Base-by-base conservation (phyloP, 2,888 invertebrate species). In the Xanthia icteritia region DNA sequence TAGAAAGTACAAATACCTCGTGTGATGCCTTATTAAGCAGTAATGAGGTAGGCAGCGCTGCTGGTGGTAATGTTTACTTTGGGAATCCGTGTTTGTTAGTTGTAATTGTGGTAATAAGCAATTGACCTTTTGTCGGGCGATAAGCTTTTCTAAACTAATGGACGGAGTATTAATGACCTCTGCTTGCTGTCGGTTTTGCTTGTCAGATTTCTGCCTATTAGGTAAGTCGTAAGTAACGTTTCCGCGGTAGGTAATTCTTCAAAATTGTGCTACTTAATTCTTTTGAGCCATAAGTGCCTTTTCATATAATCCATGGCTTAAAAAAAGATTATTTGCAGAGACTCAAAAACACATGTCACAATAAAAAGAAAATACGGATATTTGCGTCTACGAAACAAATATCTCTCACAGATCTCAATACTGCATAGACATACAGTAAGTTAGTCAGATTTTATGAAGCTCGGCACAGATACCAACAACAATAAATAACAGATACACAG, bases 1-100 rank as follows among this genome's bases (percentile, higher is more conserved):
- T 84, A 83, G 84, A 84, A 84, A 84, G 84, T 79, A 69, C 79
- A 75, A 77, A 82, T 73, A 82, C 63, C 42, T 71, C 61, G 31
- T 54, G 54, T 67, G 66, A 66, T 65, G 72, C 71, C 82, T 73
- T 82, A 77, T 83, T 86, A 77, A 77, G 58, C 27, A 15, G 48
- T 70, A 82, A 75, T 73, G 72, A 76, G 82, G 70, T 73, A 15
- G 36, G 23, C 66, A 75, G 65, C 3, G 39, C n/a, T 42, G 23
- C 45, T 42, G 54, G 66, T 56, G 56, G 27, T 23, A 48, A 23
- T 36, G 56, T 58, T 78, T n/a, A 64, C 76, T 65, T 74, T 61
- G 17, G 11, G 27, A 36, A 42, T 20, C 36, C 15, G 51, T 58
- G 39, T 73, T 81, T 36, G 17, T 65, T 58, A 20, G n/a, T 13